Evolutionary conservation across 2,113 vertebrate genomes (phyloP), one percentile per base, ranked within the genome.

Genomic region (Brachionichthys hirsutus): DNA sequence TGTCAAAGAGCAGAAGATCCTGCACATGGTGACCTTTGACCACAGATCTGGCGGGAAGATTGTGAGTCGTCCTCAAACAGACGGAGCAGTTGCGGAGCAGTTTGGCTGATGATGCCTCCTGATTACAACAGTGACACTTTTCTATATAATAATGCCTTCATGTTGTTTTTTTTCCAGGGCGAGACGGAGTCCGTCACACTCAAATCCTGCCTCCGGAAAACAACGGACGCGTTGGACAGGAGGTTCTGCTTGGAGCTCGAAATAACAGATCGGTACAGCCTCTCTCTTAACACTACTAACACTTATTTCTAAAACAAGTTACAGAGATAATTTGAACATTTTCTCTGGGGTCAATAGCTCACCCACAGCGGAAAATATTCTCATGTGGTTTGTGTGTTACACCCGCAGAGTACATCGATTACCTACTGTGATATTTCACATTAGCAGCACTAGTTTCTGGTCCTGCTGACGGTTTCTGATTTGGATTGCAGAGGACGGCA

Each of bases 191-290:
- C 93, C 1, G 92, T 96, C 30, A 85, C 92, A 34, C 86, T 98
- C 43, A 94, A 92, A 0, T 95, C 94, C 10, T 99, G 97, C 47
- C 81, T 92, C 49, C 94, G 92, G 78, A 96, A 98, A 89, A 93
- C 91, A 0, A 83, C 81, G 18, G 97, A 99, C 72, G 85, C 92
- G 34, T 90, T 92, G 56, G 97, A 99, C 87, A 89, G 95, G 67
- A 87, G 97, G 52, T 99, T 99, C 89, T 99, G 97, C 81, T 92
- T 99, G 62, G 97, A 99, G 30, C 89, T 99, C 0, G 97, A 99
- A 87, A 92, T 94, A 77, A 90, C 92, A 54, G 97, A 98, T 82
- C 90, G 95, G 97, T 99, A 92, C 83, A 77, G 58, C 17, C 3
- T 46, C 38, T 24, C 18, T 22, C 8, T 38, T 6, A 30, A 30